Percentiles rank a stretch among this genome's conserved stretches.
phyloP scores from a whole-genome alignment of 92 coral and sea anemone genomes.

The Parazoanthus atlanticus region DNA sequence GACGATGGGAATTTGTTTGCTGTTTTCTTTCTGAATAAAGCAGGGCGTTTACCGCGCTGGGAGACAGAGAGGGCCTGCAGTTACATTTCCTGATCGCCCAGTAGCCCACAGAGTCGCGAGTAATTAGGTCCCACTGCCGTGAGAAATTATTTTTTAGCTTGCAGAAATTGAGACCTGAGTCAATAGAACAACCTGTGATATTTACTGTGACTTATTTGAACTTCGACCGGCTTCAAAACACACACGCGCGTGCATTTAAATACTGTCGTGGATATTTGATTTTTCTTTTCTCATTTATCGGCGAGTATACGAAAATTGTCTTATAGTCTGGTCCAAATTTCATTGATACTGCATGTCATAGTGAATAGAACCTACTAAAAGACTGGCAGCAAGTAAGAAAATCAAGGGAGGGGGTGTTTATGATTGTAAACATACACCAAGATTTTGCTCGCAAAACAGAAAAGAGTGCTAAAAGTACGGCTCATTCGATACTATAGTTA shows the following conservation, averaged over 20 bases:
- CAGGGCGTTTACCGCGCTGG: conserved; percentile 37
- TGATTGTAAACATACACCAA: background rate
- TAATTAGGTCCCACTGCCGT: conserved; percentile 27
- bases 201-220: background rate
- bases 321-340: background rate
- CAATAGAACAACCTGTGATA: background rate
- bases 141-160: conserved; percentile 17
- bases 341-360: too few species aligned
- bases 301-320: background rate
- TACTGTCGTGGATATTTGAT: background rate
- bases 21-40: conserved; percentile 12
- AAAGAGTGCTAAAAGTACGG: too few species aligned
- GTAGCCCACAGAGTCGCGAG: conserved; percentile 13
- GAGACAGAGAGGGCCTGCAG: conserved; percentile 29
- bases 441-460: background rate
- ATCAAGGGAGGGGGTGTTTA: background rate
- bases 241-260: background rate
- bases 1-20: background rate
- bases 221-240: conserved; percentile 1
- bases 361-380: background rate
- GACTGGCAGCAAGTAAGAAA: background rate
- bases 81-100: conserved; percentile 2
- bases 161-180: conserved; percentile 26
- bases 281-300: background rate
- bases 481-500: background rate